Conservation (phyloP, 2,797 vertebrate species). For the Crocidura indochinensis region DNA sequence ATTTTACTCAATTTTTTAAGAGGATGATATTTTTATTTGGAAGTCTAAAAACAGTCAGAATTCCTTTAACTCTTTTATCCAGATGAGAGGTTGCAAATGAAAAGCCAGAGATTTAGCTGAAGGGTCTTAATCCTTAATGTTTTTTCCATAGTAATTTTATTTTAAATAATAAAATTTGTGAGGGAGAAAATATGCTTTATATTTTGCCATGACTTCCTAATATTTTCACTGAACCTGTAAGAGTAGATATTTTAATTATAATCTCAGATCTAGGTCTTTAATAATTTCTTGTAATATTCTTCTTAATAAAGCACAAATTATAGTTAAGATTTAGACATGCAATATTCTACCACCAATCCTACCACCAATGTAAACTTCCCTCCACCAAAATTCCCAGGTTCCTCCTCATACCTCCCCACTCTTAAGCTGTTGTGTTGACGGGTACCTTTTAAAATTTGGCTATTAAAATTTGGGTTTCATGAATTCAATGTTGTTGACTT, state of each 20-base stretch:
- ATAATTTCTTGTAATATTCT: slow-evolving; percentile 10
- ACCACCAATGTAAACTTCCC: no score
- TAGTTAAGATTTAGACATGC: no score
- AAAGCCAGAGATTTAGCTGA: background rate
- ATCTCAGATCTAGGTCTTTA: background rate
- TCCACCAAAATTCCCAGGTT: no score
- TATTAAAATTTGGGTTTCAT: no score
- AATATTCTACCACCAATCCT: no score
- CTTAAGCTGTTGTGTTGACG: no score
- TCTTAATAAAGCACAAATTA: no score
- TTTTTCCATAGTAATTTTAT: slow-evolving; percentile 11
- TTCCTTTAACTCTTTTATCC: background rate
- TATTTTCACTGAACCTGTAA: background rate
- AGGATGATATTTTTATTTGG: slow-evolving; percentile 3
- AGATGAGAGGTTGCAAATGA: background rate
- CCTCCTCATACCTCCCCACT: no score
- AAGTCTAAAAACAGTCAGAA: slow-evolving; percentile 37
- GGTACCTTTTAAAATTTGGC: no score
- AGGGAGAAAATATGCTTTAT: background rate
- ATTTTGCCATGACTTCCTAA: background rate
- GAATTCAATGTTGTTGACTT: no score
- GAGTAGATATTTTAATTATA: background rate
- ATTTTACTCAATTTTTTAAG: background rate
- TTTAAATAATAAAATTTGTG: background rate
- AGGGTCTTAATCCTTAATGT: slow-evolving; percentile 3